A percentile compares a stretch with the other conserved stretches of the same genome.
Evolutionary conservation across 92 coral and sea anemone genomes (phyloP).

Genomic region (Porites lobata): DNA sequence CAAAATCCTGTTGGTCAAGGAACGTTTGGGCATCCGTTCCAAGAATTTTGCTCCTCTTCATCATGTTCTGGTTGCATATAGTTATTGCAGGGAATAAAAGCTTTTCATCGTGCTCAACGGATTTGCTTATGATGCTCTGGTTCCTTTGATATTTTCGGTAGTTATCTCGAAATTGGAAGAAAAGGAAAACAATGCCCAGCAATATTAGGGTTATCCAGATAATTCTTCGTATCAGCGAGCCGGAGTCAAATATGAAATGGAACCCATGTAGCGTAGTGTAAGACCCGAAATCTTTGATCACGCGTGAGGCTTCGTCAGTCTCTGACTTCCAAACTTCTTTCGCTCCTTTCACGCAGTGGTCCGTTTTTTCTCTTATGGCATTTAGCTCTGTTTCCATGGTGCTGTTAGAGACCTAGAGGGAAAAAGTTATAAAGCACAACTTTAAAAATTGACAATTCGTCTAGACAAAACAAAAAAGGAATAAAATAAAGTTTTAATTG

Average conservation of each 20-base stretch:
- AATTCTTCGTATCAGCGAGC: conserved; percentile 44
- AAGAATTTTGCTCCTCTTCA: conserved; percentile 64
- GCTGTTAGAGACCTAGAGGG: neutral
- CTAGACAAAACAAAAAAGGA: neutral
- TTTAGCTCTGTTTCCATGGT: conserved; percentile 35
- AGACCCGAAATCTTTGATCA: conserved; percentile 64
- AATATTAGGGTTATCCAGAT: conserved; percentile 67
- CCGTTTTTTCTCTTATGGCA: neutral
- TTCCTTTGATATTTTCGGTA: conserved; percentile 29
- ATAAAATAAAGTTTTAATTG: neutral
- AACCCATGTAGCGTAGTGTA: conserved; percentile 81
- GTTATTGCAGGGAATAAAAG: conserved; percentile 74
- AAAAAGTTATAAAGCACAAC: neutral
- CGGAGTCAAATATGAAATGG: conserved; percentile 63
- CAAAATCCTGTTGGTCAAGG: conserved; percentile 60
- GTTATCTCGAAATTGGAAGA: conserved; percentile 55
- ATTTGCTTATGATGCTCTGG: conserved; percentile 37
- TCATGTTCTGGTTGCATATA: conserved; percentile 79
- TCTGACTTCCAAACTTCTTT: conserved; percentile 23
- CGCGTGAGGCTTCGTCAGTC: conserved; percentile 13
- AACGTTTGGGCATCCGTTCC: conserved; percentile 80
- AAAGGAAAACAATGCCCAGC: conserved; percentile 33
- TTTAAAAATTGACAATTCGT: neutral
- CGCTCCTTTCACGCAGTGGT: conserved; percentile 4
- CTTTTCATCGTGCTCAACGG: conserved; percentile 16